phyloP scores from a whole-genome alignment of 2,113 vertebrate genomes.

The Macheiramphus alcinus region DNA sequence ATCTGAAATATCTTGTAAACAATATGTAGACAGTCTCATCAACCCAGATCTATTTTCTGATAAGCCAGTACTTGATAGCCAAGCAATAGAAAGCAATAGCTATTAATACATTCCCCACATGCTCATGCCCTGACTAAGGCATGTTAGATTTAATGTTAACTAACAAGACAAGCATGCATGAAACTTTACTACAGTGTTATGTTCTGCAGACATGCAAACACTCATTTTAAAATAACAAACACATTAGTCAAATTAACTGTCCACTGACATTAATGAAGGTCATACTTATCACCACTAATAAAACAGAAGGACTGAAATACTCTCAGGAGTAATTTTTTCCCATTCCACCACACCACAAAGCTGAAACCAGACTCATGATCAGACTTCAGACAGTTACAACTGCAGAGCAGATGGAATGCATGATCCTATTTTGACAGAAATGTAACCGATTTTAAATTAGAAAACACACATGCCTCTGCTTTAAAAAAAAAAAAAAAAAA shows the following conservation, averaged over 20 bases:
- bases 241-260: not conserved
- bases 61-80: constrained; percentile 78
- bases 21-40: constrained; percentile 71
- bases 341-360: constrained; percentile 41
- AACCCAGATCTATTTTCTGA: constrained; percentile 84
- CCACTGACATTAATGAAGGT: not conserved
- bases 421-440: constrained; percentile 73
- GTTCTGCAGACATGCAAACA: not conserved
- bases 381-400: constrained; percentile 40
- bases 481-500: constrained; percentile 15
- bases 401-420: constrained; percentile 57
- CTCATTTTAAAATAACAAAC: not conserved
- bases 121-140: constrained; percentile 83
- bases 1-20: constrained; percentile 74
- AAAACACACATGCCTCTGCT: constrained; percentile 48
- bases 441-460: constrained; percentile 75
- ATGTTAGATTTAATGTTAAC: constrained; percentile 35
- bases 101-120: constrained; percentile 81
- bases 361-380: constrained; percentile 55
- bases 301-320: not conserved
- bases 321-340: constrained; percentile 48
- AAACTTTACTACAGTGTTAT: constrained; percentile 33
- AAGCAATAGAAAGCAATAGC: constrained; percentile 77
- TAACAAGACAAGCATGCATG: constrained; percentile 71
- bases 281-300: not conserved